These are phyloP conservation scores for Zhuqinia jingwanae DNA, from an alignment of 2,888 invertebrate genomes.

Conservation along the genomic window DNA sequence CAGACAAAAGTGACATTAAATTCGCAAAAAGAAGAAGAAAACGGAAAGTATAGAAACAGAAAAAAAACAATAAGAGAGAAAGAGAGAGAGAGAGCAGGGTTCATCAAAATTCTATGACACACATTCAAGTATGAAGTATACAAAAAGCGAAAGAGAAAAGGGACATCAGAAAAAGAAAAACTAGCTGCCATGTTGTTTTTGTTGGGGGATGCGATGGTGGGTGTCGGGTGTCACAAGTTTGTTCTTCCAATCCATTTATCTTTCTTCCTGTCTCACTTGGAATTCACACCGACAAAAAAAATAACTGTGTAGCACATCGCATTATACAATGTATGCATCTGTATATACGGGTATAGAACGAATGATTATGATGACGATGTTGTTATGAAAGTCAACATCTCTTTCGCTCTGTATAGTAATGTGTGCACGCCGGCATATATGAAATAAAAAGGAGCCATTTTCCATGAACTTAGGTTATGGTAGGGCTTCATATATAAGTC, in stretches of 20 bases:
- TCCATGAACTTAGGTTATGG: not conserved
- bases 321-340: too few species aligned
- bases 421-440: not conserved
- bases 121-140: slow-evolving; percentile 20
- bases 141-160: slow-evolving; percentile 1
- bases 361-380: not conserved
- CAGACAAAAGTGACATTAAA: not conserved
- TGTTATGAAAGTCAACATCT: slow-evolving; percentile 43
- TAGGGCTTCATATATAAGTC: not conserved
- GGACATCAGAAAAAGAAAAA: slow-evolving; percentile 25
- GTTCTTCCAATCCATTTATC: slow-evolving; percentile 69
- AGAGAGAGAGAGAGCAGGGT: not conserved
- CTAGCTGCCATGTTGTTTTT: slow-evolving; percentile 41
- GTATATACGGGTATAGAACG: too few species aligned
- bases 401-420: slow-evolving; percentile 28
- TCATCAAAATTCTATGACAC: slow-evolving; percentile 62
- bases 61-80: too few species aligned
- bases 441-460: not conserved
- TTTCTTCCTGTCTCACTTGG: slow-evolving; percentile 36
- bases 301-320: too few species aligned
- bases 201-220: slow-evolving; percentile 10
- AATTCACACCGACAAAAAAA: slow-evolving; percentile 12
- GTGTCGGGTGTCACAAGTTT: slow-evolving; percentile 68
- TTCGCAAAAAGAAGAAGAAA: not conserved
- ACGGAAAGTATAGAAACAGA: too few species aligned